A percentile compares a stretch with the other conserved stretches of the same genome.
Evolutionary conservation across 2,113 vertebrate genomes (phyloP).

Genomic region (Prochilodus magdalenae): DNA sequence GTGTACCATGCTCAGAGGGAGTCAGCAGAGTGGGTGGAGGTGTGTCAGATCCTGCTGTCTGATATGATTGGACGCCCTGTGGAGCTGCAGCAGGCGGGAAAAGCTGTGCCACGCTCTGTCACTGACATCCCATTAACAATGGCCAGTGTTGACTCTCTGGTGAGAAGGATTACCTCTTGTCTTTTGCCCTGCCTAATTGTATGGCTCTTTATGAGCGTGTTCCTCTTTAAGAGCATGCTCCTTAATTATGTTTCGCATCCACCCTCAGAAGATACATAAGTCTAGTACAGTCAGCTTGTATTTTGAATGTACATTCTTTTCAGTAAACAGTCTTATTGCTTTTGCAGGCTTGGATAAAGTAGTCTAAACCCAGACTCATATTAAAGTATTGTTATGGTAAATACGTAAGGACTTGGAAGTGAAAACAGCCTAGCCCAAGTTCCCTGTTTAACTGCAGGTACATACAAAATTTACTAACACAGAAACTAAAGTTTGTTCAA

Average conservation of each 20-base stretch:
- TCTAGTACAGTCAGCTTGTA: neutral
- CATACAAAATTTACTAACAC: too few species aligned
- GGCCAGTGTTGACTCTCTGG: conserved; percentile 46
- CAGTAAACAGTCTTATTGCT: neutral
- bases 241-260: neutral
- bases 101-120: conserved; percentile 50
- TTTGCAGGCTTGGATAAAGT: too few species aligned
- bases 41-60: conserved; percentile 76
- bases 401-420: too few species aligned
- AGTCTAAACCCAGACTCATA: too few species aligned
- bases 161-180: conserved; percentile 33
- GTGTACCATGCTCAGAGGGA: conserved; percentile 71
- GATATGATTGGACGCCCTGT: conserved; percentile 65
- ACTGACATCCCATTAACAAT: conserved; percentile 47
- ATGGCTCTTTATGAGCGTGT: neutral
- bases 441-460: too few species aligned
- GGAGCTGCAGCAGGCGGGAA: conserved; percentile 60
- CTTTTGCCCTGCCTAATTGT: neutral
- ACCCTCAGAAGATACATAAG: neutral
- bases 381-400: too few species aligned
- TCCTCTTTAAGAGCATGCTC: neutral
- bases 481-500: too few species aligned
- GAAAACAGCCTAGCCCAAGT: too few species aligned
- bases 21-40: conserved; percentile 80
- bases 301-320: neutral